A percentile compares a stretch with the other conserved stretches of the same genome.
Evolutionary conservation across 1,140 invertebrate genomes (phyloP).

Genomic region (Calephelis nemesis): DNA sequence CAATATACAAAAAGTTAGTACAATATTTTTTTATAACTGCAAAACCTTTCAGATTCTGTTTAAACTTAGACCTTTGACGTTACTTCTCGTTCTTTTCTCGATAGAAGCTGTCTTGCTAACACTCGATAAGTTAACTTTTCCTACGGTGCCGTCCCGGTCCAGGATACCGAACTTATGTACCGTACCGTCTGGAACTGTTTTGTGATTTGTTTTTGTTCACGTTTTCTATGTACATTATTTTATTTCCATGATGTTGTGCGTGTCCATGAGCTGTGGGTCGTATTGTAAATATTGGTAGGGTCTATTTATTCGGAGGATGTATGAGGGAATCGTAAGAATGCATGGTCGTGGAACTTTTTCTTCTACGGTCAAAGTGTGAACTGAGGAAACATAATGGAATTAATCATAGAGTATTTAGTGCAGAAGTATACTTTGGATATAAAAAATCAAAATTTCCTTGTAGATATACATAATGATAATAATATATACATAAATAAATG

Average conservation of each 20-base stretch:
- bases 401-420: conserved; percentile 71
- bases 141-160: neutral
- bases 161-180: conserved; percentile 3
- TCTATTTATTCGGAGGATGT: conserved; percentile 71
- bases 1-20: no score
- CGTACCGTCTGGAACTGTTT: conserved; percentile 14
- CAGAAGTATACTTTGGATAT: conserved; percentile 71
- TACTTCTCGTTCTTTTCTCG: no score
- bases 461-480: conserved; percentile 74
- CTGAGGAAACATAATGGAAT: conserved; percentile 62
- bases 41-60: no score
- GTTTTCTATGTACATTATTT: conserved; percentile 61
- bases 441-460: conserved; percentile 74
- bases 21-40: no score
- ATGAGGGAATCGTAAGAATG: conserved; percentile 47
- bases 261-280: conserved; percentile 77
- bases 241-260: conserved; percentile 70
- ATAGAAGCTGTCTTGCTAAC: no score
- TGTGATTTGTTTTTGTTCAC: conserved; percentile 41
- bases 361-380: conserved; percentile 60
- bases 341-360: conserved; percentile 56
- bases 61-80: no score
- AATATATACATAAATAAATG: conserved; percentile 74
- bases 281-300: conserved; percentile 73
- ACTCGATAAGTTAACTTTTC: no score